A percentile compares a stretch with the other conserved stretches of the same genome.
Evolutionary conservation across 2,797 vertebrate species (phyloP).

Genomic region (Numenius phaeopus): DNA sequence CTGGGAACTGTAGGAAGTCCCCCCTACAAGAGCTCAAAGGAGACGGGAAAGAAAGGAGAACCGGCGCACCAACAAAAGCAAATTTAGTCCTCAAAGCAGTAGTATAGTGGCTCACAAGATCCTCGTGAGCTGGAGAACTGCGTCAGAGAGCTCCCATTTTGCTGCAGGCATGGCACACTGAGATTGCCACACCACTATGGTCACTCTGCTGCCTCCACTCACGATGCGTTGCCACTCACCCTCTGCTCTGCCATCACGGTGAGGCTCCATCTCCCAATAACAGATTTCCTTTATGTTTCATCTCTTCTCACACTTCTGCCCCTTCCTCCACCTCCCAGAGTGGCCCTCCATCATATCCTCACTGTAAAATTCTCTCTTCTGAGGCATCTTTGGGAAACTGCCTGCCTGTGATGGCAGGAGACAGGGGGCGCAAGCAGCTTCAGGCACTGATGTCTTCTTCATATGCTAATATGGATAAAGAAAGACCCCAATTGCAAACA

Average conservation of each 20-base stretch:
- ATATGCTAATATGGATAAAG: background rate
- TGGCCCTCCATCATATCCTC: background rate
- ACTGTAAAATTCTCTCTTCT: background rate
- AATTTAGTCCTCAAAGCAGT: background rate
- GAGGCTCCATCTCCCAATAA: background rate
- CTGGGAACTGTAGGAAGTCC: background rate
- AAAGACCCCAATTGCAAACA: background rate
- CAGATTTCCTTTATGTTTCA: background rate
- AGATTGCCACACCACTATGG: background rate
- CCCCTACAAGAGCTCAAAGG: background rate
- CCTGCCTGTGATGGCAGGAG: background rate
- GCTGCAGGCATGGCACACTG: background rate
- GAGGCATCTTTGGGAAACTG: background rate
- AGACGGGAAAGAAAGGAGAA: background rate
- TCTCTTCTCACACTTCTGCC: background rate
- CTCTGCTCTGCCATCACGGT: background rate
- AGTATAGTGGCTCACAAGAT: background rate
- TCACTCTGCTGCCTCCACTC: background rate
- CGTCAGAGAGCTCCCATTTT: background rate
- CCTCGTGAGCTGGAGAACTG: background rate
- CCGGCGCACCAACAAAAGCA: background rate
- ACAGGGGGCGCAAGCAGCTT: background rate
- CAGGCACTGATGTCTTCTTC: background rate
- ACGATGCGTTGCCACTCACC: background rate
- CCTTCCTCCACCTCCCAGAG: background rate